Conservation (phyloP, 2,113 vertebrate species). For the Hippocampus zosterae region DNA sequence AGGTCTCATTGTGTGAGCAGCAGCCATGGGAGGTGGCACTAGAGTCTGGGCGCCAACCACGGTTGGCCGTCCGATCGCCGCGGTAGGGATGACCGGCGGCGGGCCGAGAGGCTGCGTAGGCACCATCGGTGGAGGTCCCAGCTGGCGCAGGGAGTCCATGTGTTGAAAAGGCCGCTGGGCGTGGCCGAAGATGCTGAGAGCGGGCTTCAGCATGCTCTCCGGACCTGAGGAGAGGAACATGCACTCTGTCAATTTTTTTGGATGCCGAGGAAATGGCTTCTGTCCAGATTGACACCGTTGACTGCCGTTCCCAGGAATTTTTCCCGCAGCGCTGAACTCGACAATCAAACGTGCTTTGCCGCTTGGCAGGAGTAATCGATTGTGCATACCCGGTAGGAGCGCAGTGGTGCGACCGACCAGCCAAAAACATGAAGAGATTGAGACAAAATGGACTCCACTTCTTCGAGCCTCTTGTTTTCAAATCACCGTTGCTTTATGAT, state of each 20-base stretch:
- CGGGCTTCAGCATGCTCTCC: conserved; percentile 70
- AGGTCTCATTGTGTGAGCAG: conserved; percentile 55
- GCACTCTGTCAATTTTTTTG: too few species aligned
- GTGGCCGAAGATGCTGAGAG: conserved; percentile 74
- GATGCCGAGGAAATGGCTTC: too few species aligned
- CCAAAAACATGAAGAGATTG: background rate
- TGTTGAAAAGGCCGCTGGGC: conserved; percentile 72
- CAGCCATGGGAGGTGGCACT: conserved; percentile 41
- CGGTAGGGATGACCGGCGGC: conserved; percentile 51
- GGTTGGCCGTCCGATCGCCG: conserved; percentile 57
- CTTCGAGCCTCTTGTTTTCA: background rate
- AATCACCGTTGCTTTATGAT: background rate
- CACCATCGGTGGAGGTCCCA: conserved; percentile 60
- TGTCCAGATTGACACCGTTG: too few species aligned
- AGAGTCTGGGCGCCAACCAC: conserved; percentile 42
- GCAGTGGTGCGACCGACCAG: too few species aligned
- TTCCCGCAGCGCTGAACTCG: background rate
- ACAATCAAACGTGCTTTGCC: background rate
- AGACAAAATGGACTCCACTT: background rate
- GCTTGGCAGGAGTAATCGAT: too few species aligned
- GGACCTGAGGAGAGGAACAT: conserved; percentile 51
- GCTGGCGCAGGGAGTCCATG: conserved; percentile 76
- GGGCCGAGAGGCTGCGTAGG: conserved; percentile 52
- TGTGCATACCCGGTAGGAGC: too few species aligned
- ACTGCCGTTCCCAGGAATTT: background rate